Evolutionary conservation across 2,113 vertebrate genomes (phyloP), one percentile per base, ranked within the genome.

Genomic region (Lagopus muta): DNA sequence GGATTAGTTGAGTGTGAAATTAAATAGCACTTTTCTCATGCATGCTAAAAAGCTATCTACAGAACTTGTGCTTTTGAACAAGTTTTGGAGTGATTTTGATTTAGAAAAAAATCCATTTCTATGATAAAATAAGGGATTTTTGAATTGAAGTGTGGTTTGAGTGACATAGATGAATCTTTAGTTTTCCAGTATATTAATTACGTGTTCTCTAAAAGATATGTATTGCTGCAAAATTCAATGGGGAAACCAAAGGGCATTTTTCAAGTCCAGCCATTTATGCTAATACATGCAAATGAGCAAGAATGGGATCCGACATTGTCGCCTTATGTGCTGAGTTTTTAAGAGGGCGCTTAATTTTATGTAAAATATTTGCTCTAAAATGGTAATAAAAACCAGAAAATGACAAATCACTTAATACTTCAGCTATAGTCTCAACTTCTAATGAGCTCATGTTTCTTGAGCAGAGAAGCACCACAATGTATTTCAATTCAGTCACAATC

Each of bases 1-100:
- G 58, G 87, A 96, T 97, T 98, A 97, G 91, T 89, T 97, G 94
- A 96, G 94, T 98, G 94, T 98, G 97, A 98, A 98, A 98, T 98
- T 97, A 97, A 97, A 95, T 96, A 96, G 70, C 75, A 93, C 94
- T 98, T 97, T 97, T 90, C 87, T 97, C 89, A 94, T 95, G 90
- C 93, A 93, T 94, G 85, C 90, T 97, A 88, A 97, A 96, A 95
- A 97, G 64, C 65, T 79, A n/a, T 82, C 43, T 84, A 92, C 81
- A 65, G 87, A 94, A 95, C 64, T 89, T 24, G 69, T 69, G 60
- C 70, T 84, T 95, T 97, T 77, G 93, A 96, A 95, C 67, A 96
- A 82, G 40, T 96, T 96, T 94, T 60, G 60, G 65, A 95, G 88
- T 94, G 91, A 95, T 92, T 96, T 96, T 81, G 57, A 76, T 96